Conservation (phyloP, 2,113 vertebrate genomes). For the Lepidothrix coronata region DNA sequence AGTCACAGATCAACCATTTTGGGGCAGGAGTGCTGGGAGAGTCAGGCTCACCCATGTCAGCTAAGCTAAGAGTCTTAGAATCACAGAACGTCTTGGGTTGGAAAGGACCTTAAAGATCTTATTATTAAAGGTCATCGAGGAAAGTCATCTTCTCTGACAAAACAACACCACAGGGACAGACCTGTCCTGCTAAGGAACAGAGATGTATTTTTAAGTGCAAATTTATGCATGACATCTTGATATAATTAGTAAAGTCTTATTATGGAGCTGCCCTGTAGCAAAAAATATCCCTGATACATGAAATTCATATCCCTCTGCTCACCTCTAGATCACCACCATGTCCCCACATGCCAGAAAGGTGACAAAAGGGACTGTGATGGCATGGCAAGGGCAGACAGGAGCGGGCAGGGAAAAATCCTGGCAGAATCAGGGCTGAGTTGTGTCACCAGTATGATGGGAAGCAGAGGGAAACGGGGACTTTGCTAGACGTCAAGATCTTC, state of each 20-base stretch:
- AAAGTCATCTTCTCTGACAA: not conserved
- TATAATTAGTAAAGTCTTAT: slow-evolving; percentile 4
- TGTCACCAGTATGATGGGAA: not conserved
- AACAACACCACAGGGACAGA: not conserved
- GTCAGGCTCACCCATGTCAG: not conserved
- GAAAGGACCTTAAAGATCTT: not conserved
- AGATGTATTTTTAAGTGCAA: not conserved
- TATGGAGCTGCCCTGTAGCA: not conserved
- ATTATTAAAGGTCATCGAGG: not conserved
- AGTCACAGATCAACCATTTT: not conserved
- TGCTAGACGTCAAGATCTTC: not conserved
- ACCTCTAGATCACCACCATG: not conserved
- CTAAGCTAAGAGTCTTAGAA: not conserved
- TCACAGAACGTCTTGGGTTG: not conserved
- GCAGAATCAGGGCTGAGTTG: not conserved
- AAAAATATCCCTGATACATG: not conserved
- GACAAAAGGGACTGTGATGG: not conserved
- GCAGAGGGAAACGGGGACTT: not conserved
- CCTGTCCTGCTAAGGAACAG: not conserved
- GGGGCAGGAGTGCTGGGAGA: not conserved
- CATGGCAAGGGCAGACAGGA: not conserved
- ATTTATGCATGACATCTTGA: not conserved
- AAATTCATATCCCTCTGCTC: not conserved
- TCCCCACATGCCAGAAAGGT: not conserved
- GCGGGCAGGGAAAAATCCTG: not conserved